Conservation (phyloP, 2,113 vertebrate species). For the Pseudorhombus dupliciocellatus region DNA sequence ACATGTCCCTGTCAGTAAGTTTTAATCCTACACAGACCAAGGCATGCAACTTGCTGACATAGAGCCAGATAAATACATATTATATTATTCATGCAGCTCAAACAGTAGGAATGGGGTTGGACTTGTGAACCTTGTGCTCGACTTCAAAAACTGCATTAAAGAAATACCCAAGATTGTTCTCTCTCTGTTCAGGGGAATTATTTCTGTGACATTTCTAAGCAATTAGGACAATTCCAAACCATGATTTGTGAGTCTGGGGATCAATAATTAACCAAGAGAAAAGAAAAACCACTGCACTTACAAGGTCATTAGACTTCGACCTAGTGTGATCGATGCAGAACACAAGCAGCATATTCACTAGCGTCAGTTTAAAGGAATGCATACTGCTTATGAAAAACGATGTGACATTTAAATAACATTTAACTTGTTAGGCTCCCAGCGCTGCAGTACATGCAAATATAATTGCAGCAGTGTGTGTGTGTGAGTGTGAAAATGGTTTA, state of each 20-base stretch:
- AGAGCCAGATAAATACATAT: too few species aligned
- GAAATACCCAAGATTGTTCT: not conserved
- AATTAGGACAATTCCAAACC: not conserved
- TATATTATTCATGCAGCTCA: too few species aligned
- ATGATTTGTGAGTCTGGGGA: not conserved
- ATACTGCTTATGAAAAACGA: constrained; percentile 11
- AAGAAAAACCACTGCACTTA: not conserved
- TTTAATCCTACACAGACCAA: not conserved
- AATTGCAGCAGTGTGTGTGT: constrained; percentile 20
- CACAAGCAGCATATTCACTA: not conserved
- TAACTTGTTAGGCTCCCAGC: constrained; percentile 1
- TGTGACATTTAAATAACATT: constrained; percentile 42
- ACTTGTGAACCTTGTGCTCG: not conserved
- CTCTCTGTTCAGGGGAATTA: not conserved
- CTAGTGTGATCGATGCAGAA: not conserved
- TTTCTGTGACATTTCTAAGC: not conserved
- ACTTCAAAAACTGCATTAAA: not conserved
- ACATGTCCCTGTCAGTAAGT: not conserved
- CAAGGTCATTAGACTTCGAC: not conserved
- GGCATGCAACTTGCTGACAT: not conserved
- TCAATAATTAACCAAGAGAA: constrained; percentile 1
- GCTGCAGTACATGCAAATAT: constrained; percentile 8
- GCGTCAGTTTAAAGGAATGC: constrained; percentile 5
- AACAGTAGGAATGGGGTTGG: too few species aligned
- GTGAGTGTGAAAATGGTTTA: not conserved